Evolutionary conservation across 2,113 vertebrate species (phyloP).

Genomic region (Hystrix brachyura): DNA sequence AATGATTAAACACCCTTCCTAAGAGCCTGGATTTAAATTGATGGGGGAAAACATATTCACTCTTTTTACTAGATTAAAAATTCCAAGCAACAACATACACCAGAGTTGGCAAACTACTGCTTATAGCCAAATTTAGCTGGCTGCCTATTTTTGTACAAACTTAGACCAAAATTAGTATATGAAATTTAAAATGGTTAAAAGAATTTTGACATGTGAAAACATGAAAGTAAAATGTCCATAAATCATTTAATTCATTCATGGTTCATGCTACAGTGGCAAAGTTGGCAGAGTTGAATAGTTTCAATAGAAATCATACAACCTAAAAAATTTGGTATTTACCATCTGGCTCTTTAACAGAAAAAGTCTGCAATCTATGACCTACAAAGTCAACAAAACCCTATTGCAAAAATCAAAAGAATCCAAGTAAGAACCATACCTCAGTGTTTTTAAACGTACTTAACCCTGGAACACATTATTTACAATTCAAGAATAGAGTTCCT

Average conservation of each 20-base stretch:
- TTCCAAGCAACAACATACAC: neutral
- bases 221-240: neutral
- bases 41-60: neutral
- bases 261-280: neutral
- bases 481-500: neutral
- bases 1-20: constrained; percentile 17
- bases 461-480: neutral
- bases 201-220: neutral
- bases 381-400: constrained; percentile 46
- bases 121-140: neutral
- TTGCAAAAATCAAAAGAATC: constrained; percentile 29
- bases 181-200: neutral
- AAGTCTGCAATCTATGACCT: neutral
- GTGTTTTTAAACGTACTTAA: constrained; percentile 29
- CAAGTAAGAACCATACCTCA: neutral
- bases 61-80: constrained; percentile 59
- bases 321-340: constrained; percentile 38
- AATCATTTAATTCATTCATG: neutral
- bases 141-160: neutral
- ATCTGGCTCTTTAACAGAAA: neutral
- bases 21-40: neutral
- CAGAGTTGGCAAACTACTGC: constrained; percentile 17
- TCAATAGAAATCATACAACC: neutral
- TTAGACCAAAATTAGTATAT: neutral
- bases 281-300: neutral